These are phyloP conservation scores for Sternarchorhynchus goeldii DNA, from an alignment of 2,797 vertebrate species.

Conservation along the genomic window DNA sequence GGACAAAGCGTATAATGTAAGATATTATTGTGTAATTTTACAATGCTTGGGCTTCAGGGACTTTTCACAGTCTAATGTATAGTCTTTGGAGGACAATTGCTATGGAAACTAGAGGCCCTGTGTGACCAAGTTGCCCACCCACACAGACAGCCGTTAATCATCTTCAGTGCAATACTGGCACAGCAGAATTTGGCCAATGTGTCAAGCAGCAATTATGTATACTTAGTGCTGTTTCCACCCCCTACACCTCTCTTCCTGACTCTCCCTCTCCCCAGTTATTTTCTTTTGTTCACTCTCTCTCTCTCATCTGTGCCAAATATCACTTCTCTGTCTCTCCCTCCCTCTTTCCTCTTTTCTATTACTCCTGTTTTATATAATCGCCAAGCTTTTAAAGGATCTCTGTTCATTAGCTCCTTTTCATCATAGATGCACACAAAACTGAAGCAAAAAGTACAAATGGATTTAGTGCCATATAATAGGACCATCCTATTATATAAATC, in stretches of 20 bases:
- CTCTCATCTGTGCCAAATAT: slow-evolving; percentile 67
- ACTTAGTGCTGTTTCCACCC: slow-evolving; percentile 76
- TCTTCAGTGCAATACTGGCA: slow-evolving; percentile 81
- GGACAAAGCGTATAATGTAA: slow-evolving; percentile 67
- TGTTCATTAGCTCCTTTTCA: slow-evolving; percentile 76
- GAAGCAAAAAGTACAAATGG: slow-evolving; percentile 65
- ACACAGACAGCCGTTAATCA: slow-evolving; percentile 85
- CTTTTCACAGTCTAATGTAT: slow-evolving; percentile 71
- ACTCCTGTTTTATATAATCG: slow-evolving; percentile 81
- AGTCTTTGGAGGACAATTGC: slow-evolving; percentile 77
- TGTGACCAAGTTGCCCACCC: slow-evolving; percentile 75
- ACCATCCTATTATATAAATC: slow-evolving; percentile 77
- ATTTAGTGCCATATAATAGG: slow-evolving; percentile 71
- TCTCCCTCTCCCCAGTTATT: slow-evolving; percentile 14
- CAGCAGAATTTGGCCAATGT: slow-evolving; percentile 85
- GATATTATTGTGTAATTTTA: slow-evolving; percentile 83
- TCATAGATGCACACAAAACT: slow-evolving; percentile 72
- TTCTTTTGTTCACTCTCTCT: slow-evolving; percentile 19
- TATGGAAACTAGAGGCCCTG: slow-evolving; percentile 78
- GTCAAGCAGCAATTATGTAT: slow-evolving; percentile 86
- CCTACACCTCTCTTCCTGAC: slow-evolving; percentile 53
- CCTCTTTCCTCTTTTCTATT: slow-evolving; percentile 47
- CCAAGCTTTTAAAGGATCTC: slow-evolving; percentile 77
- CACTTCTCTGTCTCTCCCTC: slow-evolving; percentile 58
- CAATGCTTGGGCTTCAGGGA: slow-evolving; percentile 73